Evolutionary conservation across 2,888 invertebrate genomes (phyloP).

Genomic region (Leptarthrus brevirostris): DNA sequence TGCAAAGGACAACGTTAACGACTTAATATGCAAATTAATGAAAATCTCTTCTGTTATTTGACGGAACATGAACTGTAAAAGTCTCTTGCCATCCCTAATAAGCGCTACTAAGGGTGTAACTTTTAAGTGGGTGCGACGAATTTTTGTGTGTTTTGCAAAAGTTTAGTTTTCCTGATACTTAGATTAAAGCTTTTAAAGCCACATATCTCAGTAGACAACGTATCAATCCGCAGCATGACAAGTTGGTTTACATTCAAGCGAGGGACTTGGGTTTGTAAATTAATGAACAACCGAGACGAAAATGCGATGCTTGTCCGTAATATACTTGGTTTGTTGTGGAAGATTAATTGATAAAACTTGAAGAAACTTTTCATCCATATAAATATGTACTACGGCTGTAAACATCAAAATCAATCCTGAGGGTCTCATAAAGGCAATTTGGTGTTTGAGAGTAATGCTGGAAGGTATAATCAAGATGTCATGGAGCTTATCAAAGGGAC

Average conservation of each 20-base stretch:
- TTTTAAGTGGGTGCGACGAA: slow-evolving; percentile 25
- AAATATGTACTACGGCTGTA: too few species aligned
- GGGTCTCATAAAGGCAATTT: too few species aligned
- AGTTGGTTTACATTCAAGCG: slow-evolving; percentile 22
- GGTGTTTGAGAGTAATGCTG: too few species aligned
- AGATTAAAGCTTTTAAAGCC: neutral
- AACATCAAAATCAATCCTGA: too few species aligned
- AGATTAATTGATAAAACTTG: slow-evolving; percentile 26
- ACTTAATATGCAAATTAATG: slow-evolving; percentile 39
- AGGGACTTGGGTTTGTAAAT: neutral
- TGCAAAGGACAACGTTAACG: slow-evolving; percentile 25
- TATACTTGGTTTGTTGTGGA: neutral
- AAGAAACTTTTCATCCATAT: too few species aligned
- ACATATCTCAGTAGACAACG: neutral
- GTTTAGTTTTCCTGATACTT: slow-evolving; percentile 2
- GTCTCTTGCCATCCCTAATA: neutral
- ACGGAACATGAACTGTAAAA: slow-evolving; percentile 24
- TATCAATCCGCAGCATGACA: slow-evolving; percentile 30
- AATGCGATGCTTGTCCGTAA: neutral
- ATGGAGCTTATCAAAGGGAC: too few species aligned
- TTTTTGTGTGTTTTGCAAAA: slow-evolving; percentile 10
- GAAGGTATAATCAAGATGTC: too few species aligned
- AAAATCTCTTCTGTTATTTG: slow-evolving; percentile 29
- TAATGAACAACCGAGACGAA: slow-evolving; percentile 6
- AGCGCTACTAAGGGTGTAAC: neutral